Percentiles rank a stretch among this genome's conserved stretches.
Conservation (phyloP, 2,797 vertebrate species). For the Parambassis ranga region DNA sequence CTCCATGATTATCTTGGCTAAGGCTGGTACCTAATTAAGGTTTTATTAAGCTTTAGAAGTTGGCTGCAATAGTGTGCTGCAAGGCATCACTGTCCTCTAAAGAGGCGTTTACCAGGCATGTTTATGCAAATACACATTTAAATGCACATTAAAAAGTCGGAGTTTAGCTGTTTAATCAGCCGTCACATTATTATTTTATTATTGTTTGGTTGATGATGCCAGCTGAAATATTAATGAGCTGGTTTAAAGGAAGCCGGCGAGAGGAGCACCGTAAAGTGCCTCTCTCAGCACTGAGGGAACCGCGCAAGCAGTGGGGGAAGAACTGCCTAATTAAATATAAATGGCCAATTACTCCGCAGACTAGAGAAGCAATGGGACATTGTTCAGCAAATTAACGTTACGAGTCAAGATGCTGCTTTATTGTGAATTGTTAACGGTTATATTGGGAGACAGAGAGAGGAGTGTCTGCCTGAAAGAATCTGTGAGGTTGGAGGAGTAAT, state of each 20-base stretch:
- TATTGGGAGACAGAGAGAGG: not conserved
- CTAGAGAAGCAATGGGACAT: conserved; percentile 69
- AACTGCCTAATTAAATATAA: conserved; percentile 82
- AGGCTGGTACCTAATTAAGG: conserved; percentile 68
- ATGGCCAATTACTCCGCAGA: conserved; percentile 80
- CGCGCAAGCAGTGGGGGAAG: conserved; percentile 58
- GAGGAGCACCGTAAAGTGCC: conserved; percentile 73
- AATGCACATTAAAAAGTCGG: conserved; percentile 78
- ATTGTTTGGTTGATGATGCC: conserved; percentile 81
- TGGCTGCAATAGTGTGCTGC: conserved; percentile 63
- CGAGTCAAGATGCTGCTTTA: conserved; percentile 70
- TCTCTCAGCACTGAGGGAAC: conserved; percentile 76
- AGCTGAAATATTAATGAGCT: conserved; percentile 80
- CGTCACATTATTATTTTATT: conserved; percentile 82
- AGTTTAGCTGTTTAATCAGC: conserved; percentile 84
- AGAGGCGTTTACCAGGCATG: conserved; percentile 77
- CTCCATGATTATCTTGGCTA: conserved; percentile 49
- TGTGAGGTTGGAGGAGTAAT: not conserved
- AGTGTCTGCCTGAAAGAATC: conserved; percentile 5
- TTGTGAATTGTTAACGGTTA: conserved; percentile 48
- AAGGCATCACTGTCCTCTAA: conserved; percentile 78
- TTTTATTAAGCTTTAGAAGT: conserved; percentile 78
- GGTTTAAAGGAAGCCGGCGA: conserved; percentile 73
- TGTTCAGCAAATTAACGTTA: conserved; percentile 69
- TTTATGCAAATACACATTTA: conserved; percentile 82